Evolutionary conservation across 2,888 invertebrate genomes (phyloP).

Genomic region (Coelogynopora nodosa): DNA sequence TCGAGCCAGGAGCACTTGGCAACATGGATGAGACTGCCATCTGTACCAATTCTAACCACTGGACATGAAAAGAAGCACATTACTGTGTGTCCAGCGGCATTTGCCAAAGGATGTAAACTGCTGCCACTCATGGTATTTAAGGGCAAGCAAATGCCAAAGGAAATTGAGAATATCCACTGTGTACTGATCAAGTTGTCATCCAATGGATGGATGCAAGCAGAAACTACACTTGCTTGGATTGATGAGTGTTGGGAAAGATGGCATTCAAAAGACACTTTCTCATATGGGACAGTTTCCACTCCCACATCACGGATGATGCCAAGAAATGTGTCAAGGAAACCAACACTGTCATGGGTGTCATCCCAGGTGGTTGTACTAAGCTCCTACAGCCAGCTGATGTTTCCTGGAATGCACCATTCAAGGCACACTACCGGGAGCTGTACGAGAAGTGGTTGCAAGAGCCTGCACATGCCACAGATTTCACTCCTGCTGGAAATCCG

Average conservation of each 20-base stretch:
- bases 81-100: not conserved
- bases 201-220: slow-evolving; percentile 4
- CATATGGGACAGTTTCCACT: slow-evolving; percentile 16
- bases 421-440: slow-evolving; percentile 2
- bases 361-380: slow-evolving; percentile 26
- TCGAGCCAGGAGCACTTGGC: not conserved
- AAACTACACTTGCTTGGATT: not conserved
- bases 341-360: slow-evolving; percentile 32
- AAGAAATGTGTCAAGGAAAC: not conserved
- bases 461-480: not conserved
- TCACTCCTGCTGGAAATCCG: slow-evolving; percentile 29
- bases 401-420: not conserved
- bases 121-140: not conserved
- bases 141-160: not conserved
- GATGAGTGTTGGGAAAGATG: slow-evolving; percentile 2
- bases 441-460: slow-evolving; percentile 8
- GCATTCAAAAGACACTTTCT: slow-evolving; percentile 1
- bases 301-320: slow-evolving; percentile 3
- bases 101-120: not conserved
- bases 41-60: not conserved
- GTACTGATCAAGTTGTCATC: not conserved
- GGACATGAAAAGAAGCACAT: not conserved
- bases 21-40: not conserved
- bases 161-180: not conserved
- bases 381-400: slow-evolving; percentile 28